Conservation (phyloP, 2,888 invertebrate genomes). For the Balanococcus diminutus region DNA sequence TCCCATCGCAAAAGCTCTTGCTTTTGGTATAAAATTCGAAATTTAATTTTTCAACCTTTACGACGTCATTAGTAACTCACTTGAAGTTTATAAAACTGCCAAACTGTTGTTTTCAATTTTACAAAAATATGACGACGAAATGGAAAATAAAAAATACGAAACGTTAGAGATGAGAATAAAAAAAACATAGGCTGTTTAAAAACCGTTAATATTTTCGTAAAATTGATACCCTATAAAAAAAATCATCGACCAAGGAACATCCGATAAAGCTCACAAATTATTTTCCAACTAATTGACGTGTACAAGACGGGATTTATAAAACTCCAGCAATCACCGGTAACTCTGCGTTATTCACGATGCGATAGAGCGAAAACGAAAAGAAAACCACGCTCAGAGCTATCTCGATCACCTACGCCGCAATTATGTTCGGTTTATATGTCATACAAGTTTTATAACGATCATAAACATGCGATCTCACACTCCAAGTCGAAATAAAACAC, state of each 20-base stretch:
- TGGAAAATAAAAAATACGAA: neutral
- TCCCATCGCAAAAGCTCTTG: neutral
- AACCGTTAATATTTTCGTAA: neutral
- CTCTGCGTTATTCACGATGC: neutral
- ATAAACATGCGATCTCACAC: conserved; percentile 37
- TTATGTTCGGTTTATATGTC: conserved; percentile 30
- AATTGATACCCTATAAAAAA: neutral
- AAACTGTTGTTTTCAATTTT: neutral
- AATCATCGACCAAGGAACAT: neutral
- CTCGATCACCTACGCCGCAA: conserved; percentile 31
- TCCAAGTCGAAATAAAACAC: conserved; percentile 23
- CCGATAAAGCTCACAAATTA: neutral
- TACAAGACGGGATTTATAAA: too few species aligned
- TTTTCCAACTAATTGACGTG: neutral
- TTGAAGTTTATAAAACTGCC: neutral
- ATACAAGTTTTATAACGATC: conserved; percentile 40
- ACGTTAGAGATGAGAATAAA: neutral
- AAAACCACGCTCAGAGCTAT: conserved; percentile 22
- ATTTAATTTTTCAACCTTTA: neutral
- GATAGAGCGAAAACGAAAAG: neutral
- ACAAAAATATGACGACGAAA: neutral
- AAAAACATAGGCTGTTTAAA: neutral
- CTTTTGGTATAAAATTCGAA: neutral
- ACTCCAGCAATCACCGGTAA: neutral
- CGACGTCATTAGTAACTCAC: neutral